Evolutionary conservation across 2,797 vertebrate species (phyloP).

Genomic region (Sebastolobus altivelis): DNA sequence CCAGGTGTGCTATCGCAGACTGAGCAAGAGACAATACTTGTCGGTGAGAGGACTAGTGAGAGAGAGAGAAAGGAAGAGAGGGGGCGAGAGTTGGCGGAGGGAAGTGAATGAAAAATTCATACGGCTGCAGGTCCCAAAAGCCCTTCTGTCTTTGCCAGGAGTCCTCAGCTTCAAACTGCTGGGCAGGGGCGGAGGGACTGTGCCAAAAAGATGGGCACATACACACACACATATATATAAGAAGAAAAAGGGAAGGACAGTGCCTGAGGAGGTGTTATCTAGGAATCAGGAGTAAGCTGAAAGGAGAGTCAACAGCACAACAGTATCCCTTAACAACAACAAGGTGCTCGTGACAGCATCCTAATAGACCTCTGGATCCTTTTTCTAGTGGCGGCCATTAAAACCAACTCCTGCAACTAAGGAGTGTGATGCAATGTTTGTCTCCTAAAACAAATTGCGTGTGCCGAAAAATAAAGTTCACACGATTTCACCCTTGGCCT

Average conservation of each 20-base stretch:
- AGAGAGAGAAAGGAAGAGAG: constrained; percentile 12
- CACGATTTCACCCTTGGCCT: neutral
- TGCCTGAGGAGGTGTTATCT: constrained; percentile 60
- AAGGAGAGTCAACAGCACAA: constrained; percentile 54
- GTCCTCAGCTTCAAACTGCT: constrained; percentile 77
- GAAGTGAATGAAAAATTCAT: constrained; percentile 85
- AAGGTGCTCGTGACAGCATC: constrained; percentile 41
- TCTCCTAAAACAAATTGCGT: neutral
- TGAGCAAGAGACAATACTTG: constrained; percentile 66
- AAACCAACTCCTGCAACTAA: neutral
- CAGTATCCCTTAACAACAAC: constrained; percentile 54
- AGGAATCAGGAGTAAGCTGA: constrained; percentile 60
- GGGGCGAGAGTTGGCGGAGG: constrained; percentile 60
- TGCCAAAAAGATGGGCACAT: constrained; percentile 62
- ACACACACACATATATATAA: neutral
- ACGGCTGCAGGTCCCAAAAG: constrained; percentile 79
- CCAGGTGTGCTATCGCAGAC: constrained; percentile 71
- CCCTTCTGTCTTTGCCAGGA: constrained; percentile 80
- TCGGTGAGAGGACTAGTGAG: constrained; percentile 45
- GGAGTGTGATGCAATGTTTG: constrained; percentile 5
- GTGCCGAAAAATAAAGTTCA: neutral
- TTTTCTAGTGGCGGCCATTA: neutral
- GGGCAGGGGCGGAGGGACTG: constrained; percentile 69
- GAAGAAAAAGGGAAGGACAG: constrained; percentile 26
- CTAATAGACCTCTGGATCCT: constrained; percentile 27